phyloP scores from a whole-genome alignment of 2,113 vertebrate species.

The Rousettus leschenaultii region DNA sequence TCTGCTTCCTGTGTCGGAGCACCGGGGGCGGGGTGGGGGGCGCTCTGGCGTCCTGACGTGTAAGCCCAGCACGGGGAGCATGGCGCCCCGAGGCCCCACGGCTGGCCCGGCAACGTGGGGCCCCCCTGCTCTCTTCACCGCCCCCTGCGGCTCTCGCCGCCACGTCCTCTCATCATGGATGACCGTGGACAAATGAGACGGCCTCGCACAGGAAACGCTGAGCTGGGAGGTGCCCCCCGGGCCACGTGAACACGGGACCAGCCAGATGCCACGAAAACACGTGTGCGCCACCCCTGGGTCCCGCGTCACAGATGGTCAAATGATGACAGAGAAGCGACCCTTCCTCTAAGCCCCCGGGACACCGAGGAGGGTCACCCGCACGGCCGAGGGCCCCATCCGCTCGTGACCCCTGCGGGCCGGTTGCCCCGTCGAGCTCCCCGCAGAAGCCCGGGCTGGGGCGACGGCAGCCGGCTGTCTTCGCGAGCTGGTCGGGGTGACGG shows the following conservation, averaged over 20 bases:
- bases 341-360: neutral
- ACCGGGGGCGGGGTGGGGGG: no score
- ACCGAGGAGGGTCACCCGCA: neutral
- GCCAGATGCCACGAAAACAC: fast-evolving
- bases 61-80: conserved; percentile 2
- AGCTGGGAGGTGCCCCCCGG: no score
- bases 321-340: neutral
- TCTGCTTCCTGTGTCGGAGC: conserved; percentile 53
- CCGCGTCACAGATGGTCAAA: neutral
- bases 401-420: neutral
- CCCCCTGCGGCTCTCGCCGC: no score
- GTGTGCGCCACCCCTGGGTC: neutral
- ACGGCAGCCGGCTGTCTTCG: neutral
- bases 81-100: neutral
- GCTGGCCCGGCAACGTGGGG: neutral
- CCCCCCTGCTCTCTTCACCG: neutral
- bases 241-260: no score
- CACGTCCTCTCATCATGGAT: neutral
- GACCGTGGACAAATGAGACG: conserved; percentile 9
- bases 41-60: conserved; percentile 55
- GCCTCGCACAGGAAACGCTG: neutral
- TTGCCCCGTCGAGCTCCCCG: neutral
- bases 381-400: neutral
- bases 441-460: neutral
- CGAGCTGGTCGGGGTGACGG: neutral